Conservation (phyloP, 2,113 vertebrate species). For the Zosterops pallidus region DNA sequence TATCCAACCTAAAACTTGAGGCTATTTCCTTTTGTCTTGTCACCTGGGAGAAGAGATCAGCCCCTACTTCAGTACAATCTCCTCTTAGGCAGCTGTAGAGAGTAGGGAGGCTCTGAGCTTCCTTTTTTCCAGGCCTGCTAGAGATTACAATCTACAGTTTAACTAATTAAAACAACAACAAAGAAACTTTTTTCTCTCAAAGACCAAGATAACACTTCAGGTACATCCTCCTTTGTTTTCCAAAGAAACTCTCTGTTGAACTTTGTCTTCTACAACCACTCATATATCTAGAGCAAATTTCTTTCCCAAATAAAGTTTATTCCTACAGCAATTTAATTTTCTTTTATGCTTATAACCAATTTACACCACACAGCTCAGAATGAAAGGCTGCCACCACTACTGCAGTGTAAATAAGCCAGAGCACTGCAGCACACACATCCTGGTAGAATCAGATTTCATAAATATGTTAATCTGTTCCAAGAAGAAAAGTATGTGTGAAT, state of each 20-base stretch:
- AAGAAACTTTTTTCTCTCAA: not conserved
- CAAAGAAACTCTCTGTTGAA: not conserved
- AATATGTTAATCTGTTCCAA: constrained; percentile 54
- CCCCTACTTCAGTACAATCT: not conserved
- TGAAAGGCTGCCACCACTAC: not conserved
- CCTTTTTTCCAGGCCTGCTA: not conserved
- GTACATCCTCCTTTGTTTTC: not conserved
- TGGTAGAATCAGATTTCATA: constrained; percentile 48
- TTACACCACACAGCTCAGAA: not conserved
- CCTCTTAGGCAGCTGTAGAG: not conserved
- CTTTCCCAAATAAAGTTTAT: not conserved
- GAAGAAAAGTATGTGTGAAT: constrained; percentile 12
- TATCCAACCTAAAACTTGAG: not conserved
- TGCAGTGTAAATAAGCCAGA: not conserved
- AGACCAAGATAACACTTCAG: not conserved
- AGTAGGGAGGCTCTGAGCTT: not conserved
- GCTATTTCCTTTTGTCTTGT: not conserved
- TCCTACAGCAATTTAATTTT: constrained; percentile 20
- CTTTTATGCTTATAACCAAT: constrained; percentile 12
- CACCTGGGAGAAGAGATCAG: not conserved
- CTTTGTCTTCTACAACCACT: not conserved
- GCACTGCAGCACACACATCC: not conserved
- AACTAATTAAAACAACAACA: not conserved
- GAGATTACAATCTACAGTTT: not conserved
- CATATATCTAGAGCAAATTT: not conserved